Conservation (phyloP, 2,113 vertebrate species). For the Prochilodus magdalenae region DNA sequence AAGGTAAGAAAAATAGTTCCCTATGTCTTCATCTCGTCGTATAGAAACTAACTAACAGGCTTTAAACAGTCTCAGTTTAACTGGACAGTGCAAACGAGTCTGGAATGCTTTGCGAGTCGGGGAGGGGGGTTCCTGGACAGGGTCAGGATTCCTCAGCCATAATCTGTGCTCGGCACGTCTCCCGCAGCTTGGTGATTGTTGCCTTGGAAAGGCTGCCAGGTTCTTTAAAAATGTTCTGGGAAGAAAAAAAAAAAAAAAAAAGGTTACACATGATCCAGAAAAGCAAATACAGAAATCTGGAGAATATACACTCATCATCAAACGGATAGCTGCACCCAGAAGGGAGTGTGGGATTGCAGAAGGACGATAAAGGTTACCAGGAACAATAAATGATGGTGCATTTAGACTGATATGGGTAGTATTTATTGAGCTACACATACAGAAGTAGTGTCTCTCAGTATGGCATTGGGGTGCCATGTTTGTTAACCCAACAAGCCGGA, state of each 20-base stretch:
- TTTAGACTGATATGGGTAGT: no score
- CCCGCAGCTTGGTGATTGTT: slow-evolving; percentile 83
- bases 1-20: slow-evolving; percentile 6
- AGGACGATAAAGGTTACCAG: no score
- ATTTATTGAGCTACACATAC: no score
- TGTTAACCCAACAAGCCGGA: no score
- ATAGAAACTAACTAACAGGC: background rate
- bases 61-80: slow-evolving; percentile 25
- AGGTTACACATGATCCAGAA: no score
- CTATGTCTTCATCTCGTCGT: background rate
- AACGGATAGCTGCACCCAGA: no score
- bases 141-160: slow-evolving; percentile 65
- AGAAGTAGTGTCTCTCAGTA: no score
- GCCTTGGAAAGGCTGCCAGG: slow-evolving; percentile 87
- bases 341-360: no score
- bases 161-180: slow-evolving; percentile 77
- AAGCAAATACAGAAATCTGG: background rate
- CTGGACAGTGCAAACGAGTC: slow-evolving; percentile 59
- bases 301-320: no score
- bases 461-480: no score
- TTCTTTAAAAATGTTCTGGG: slow-evolving; percentile 89
- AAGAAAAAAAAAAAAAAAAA: slow-evolving; percentile 10
- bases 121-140: background rate
- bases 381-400: no score
- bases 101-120: slow-evolving; percentile 67